phyloP scores from a whole-genome alignment of 2,113 vertebrate species.

The Anarrhichthys ocellatus region DNA sequence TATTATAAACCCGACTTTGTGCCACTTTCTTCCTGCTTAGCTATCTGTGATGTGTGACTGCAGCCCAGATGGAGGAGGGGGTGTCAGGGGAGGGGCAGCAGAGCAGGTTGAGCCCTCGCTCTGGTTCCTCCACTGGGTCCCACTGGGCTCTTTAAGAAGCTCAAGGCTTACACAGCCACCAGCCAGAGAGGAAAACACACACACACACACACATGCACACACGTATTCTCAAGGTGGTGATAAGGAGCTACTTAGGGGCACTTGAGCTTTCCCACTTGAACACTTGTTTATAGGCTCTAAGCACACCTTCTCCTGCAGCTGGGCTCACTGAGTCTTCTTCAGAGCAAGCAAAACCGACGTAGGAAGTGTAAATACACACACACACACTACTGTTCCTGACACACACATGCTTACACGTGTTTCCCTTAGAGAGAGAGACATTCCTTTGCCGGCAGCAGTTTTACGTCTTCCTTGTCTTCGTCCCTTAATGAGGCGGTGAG shows the following conservation, averaged over 20 bases:
- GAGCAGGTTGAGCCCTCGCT: constrained; percentile 46
- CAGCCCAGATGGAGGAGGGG: not conserved
- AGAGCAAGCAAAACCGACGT: constrained; percentile 32
- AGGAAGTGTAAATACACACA: constrained; percentile 9
- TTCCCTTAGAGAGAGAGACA: constrained; percentile 14
- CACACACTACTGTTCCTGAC: not conserved
- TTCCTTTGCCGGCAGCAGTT: constrained; percentile 36
- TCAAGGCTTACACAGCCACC: constrained; percentile 46
- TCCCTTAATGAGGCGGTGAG: constrained; percentile 66
- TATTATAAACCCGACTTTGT: not conserved
- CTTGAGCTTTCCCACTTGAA: constrained; percentile 65
- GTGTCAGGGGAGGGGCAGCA: not conserved
- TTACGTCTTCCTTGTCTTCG: constrained; percentile 43
- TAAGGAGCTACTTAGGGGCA: constrained; percentile 71
- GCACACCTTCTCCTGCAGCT: constrained; percentile 41
- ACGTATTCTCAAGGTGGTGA: constrained; percentile 43
- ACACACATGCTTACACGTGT: not conserved
- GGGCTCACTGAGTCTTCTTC: constrained; percentile 34
- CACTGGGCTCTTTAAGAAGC: constrained; percentile 63
- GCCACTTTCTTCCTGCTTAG: not conserved
- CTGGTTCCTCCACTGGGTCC: constrained; percentile 49
- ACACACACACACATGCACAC: constrained; percentile 8
- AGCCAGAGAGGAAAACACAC: constrained; percentile 34
- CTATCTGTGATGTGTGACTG: constrained; percentile 14
- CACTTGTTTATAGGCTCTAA: constrained; percentile 66